Evolutionary conservation across 1,140 invertebrate species (phyloP), one percentile per base, ranked within the genome.

Genomic region (Drosophila parabipectinata): DNA sequence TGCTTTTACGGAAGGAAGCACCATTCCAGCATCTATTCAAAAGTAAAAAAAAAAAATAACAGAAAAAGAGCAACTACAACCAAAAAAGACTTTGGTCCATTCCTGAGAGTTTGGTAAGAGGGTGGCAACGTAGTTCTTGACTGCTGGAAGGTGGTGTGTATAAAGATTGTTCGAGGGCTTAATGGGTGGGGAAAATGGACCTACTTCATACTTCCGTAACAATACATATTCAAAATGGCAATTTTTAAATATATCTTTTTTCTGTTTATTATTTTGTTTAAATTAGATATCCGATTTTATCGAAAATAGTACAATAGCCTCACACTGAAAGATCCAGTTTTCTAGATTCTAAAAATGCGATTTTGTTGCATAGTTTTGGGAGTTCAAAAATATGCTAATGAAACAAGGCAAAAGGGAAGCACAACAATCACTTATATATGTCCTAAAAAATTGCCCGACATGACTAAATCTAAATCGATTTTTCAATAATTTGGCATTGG

Each of bases 1-100:
- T 52, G 39, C 69, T 28, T 53, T 54, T 57, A 48, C 60, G 68
- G 72, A 77, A 71, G 73, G 57, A 88, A 87, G 75, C 71, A 74
- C 78, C 78, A 71, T 82, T 51, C 73, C 62, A 61, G 74, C 66
- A 77, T 81, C 64, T 72, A 78, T 77, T 77, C 64, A 52, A 63
- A 34, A 61, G 76, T 24, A 18, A 77, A 69, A 59, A 44, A 74
- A 75, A 62, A 45, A 64, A 74, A 54, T 41, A 61, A 51, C 66
- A 79, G 5, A 80, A 84, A 81, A 84, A 73, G 77, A 77, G 63
- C 77, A 74, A 74, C 81, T 74, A 77, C 50, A 64, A 53, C 60
- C 55, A 53, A 60, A 18, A 45, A 72, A 56, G 57, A 41, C 34
- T 53, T 57, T 55, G 56, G 73, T 34, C 41, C 59, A 18, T 18